phyloP scores from a whole-genome alignment of 2,888 invertebrate species.

The Steinernema scapterisci region DNA sequence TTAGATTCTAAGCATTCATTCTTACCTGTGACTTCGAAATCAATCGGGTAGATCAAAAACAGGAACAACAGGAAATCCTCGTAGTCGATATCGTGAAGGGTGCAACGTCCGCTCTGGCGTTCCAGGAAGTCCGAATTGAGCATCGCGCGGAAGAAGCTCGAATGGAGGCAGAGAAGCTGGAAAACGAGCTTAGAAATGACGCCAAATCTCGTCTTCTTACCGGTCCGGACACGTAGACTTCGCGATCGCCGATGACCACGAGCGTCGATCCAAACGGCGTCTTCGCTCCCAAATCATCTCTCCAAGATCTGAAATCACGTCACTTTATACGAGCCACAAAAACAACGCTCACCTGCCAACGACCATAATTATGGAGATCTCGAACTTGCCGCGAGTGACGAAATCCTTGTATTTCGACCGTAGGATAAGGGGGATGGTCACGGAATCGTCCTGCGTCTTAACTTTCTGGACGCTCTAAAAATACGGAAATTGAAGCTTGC shows the following conservation, averaged over 20 bases:
- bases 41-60: neutral
- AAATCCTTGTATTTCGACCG: neutral
- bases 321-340: neutral
- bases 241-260: neutral
- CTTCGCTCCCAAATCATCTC: neutral
- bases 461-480: neutral
- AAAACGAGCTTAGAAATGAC: neutral
- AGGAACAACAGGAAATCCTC: neutral
- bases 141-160: conserved; percentile 8
- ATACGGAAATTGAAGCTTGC: neutral
- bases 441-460: neutral
- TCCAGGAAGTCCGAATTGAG: conserved; percentile 8
- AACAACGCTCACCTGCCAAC: neutral
- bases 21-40: neutral
- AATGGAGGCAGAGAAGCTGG: neutral
- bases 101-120: conserved; percentile 4
- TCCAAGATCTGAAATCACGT: neutral
- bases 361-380: neutral
- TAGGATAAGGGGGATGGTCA: neutral
- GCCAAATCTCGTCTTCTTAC: no score
- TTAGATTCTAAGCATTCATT: neutral
- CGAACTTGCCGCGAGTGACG: neutral
- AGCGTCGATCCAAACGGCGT: neutral
- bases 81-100: neutral
- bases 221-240: neutral